Conservation (phyloP, 2,113 vertebrate species). For the Poeciliopsis prolifica region DNA sequence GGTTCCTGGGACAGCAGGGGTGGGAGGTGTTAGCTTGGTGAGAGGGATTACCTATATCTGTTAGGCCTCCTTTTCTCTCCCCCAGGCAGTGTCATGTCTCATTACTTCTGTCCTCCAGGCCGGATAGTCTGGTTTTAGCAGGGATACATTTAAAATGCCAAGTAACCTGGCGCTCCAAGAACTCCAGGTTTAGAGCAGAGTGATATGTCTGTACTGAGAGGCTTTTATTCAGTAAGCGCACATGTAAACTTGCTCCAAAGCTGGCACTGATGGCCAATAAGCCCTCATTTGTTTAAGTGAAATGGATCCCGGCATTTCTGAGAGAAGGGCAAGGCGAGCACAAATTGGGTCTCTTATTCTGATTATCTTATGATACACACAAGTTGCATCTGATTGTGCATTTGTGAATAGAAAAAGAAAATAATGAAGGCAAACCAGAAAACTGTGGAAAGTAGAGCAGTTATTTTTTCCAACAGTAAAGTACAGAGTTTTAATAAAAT, state of each 20-base stretch:
- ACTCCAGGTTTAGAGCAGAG: slow-evolving; percentile 54
- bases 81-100: slow-evolving; percentile 64
- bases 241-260: slow-evolving; percentile 67
- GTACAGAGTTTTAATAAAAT: no score
- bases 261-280: slow-evolving; percentile 62
- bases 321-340: slow-evolving; percentile 11
- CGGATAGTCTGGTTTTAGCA: slow-evolving; percentile 59
- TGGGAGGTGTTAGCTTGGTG: slow-evolving; percentile 58
- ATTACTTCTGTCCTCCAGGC: slow-evolving; percentile 69
- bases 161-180: slow-evolving; percentile 43
- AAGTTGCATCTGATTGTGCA: background rate
- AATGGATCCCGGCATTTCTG: slow-evolving; percentile 37
- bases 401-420: background rate
- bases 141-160: slow-evolving; percentile 71
- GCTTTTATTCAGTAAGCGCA: slow-evolving; percentile 55
- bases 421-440: background rate
- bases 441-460: background rate
- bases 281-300: slow-evolving; percentile 67
- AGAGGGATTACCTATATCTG: slow-evolving; percentile 75
- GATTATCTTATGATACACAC: background rate
- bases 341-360: slow-evolving; percentile 16
- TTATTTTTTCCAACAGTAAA: no score
- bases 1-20: slow-evolving; percentile 52
- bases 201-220: slow-evolving; percentile 62
- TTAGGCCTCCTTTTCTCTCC: slow-evolving; percentile 64